Base-by-base conservation (phyloP, 2,113 vertebrate genomes). In the Ranitomeya imitator region DNA sequence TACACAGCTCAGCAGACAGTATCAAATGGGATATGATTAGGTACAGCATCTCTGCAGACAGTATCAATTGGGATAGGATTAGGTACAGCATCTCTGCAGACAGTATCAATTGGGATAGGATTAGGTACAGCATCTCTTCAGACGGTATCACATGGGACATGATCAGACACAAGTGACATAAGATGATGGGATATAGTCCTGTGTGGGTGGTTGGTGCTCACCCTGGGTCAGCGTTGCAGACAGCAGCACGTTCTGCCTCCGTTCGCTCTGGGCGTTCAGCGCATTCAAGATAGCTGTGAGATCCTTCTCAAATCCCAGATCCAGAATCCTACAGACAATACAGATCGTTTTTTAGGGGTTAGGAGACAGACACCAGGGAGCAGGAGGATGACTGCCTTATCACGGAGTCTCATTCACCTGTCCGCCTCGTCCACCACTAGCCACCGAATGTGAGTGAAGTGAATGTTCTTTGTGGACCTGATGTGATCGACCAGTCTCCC, bases 401-500 rank as follows among this genome's bases (percentile, higher is more conserved):
- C 37, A 45, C 37, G 37, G 37, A 45, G 37, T 45, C 37, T 45
- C 16, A 21, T 14, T 93, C 90, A 99, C 98, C 98, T 95, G 95
- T 99, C 98, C 0, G 98, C 98, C 92, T 99, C 98, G 88, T 99
- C 98, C 92, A 99, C 91, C 45, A 99, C 85, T 81, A 99, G 94
- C 98, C 98, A 99, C 88, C 90, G 95, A 0, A 97, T 92, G 5
- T 89, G 92, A 65, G 90, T 93, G 91, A 99, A 98, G 78, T 95
- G 95, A 69, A 99, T 92, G 76, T 95, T 97, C 85, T 97, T 94
- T 0, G 98, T 99, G 93, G 97, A 93, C 65, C 93, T 95, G 92
- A 99, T 98, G 90, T 99, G 98, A 92, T 99, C 98, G 71, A 98
- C 97, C 91, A 99, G 95, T 7, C 98, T 96, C 0, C 98, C 98